A percentile compares a stretch with the other conserved stretches of the same genome.
phyloP scores from a whole-genome alignment of 2,113 vertebrate species.

The Leucosticte australis region DNA sequence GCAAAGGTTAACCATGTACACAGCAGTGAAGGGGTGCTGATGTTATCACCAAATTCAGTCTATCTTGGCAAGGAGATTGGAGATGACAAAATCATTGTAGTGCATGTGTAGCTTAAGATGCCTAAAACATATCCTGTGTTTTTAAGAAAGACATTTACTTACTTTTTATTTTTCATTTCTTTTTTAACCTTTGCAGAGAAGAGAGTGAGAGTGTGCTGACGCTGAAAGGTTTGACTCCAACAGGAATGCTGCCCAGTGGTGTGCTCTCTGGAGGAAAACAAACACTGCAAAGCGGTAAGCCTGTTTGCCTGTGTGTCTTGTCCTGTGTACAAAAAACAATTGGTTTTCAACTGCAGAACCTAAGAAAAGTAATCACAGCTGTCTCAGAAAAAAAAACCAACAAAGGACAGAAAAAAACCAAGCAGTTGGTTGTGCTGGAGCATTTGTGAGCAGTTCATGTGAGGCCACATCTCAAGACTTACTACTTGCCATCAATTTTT shows the following conservation, averaged over 20 bases:
- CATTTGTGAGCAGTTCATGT: background rate
- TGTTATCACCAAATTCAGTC: background rate
- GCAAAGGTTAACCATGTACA: background rate
- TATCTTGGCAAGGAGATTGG: background rate
- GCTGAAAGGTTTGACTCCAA: constrained; percentile 95
- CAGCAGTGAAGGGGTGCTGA: background rate
- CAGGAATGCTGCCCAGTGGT: constrained; percentile 97
- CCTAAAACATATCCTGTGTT: rapidly evolving
- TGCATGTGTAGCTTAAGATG: background rate
- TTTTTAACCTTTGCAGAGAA: constrained; percentile 78
- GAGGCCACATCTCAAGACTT: background rate
- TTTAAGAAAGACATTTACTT: background rate
- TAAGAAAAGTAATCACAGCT: background rate
- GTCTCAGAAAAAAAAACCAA: background rate
- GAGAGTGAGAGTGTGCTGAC: constrained; percentile 98
- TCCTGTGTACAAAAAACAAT: background rate
- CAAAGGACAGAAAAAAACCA: background rate
- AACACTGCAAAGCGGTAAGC: constrained; percentile 97
- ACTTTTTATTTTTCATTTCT: background rate
- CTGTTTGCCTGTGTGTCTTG: background rate
- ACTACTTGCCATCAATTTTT: background rate
- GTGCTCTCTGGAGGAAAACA: constrained; percentile 97
- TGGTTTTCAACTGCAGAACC: background rate
- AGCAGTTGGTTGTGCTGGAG: background rate
- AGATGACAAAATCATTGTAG: background rate